Percentiles rank a stretch among this genome's conserved stretches.
phyloP scores from a whole-genome alignment of 2,888 invertebrate genomes.

The Melanophora roralis region DNA sequence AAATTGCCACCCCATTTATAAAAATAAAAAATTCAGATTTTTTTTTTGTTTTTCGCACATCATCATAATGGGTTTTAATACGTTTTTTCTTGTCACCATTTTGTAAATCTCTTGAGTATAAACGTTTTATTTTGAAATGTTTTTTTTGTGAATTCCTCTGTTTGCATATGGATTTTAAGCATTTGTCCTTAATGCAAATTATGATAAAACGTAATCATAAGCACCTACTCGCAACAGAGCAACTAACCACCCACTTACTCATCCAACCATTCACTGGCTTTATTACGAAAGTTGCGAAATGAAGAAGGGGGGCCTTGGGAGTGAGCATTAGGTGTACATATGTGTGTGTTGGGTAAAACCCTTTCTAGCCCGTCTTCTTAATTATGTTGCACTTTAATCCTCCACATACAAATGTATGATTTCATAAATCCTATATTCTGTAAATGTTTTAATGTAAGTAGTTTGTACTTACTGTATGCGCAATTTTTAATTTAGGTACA shows the following conservation, averaged over 20 bases:
- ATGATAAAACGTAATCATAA: constrained; percentile 61
- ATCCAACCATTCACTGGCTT: background rate
- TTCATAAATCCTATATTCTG: background rate
- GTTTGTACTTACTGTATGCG: constrained; percentile 40
- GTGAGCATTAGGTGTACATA: background rate
- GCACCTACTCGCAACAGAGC: constrained; percentile 44
- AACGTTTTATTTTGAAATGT: constrained; percentile 43
- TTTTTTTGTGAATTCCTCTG: background rate
- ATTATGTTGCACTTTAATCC: constrained; percentile 60
- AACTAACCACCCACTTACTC: constrained; percentile 29
- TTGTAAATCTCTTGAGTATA: constrained; percentile 57
- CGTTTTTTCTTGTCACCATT: constrained; percentile 54
- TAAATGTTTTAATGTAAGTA: background rate
- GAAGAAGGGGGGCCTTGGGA: background rate
- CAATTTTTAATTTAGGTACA: constrained; percentile 62
- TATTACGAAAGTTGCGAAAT: no score
- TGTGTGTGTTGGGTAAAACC: background rate
- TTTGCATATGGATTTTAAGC: background rate
- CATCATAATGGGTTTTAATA: constrained; percentile 48
- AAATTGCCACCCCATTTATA: constrained; percentile 33
- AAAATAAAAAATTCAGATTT: background rate
- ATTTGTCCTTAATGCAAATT: constrained; percentile 61
- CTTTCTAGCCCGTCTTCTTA: constrained; percentile 49
- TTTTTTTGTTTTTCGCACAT: constrained; percentile 28
- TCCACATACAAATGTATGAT: background rate